Percentiles rank a stretch among this genome's conserved stretches.
phyloP scores from a whole-genome alignment of 2,797 vertebrate genomes.

The Otolemur crassicaudatus region DNA sequence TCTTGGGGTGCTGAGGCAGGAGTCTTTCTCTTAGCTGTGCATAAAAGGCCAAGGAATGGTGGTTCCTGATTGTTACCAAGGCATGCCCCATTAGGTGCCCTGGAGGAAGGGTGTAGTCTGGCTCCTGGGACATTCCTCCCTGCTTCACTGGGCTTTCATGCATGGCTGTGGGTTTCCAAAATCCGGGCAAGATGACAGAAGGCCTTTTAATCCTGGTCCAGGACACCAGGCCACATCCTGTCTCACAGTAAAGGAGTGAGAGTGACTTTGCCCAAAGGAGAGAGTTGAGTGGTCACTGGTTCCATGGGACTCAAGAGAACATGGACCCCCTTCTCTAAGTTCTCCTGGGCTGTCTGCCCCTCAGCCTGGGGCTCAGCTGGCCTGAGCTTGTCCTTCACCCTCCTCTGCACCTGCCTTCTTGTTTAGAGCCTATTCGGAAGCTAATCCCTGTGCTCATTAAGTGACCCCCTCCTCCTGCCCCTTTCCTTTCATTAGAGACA shows the following conservation, averaged over 20 bases:
- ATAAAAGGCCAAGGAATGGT: neutral
- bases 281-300: neutral
- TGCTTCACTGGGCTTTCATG: neutral
- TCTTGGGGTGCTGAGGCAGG: neutral
- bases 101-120: neutral
- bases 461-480: constrained; percentile 25
- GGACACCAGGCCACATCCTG: neutral
- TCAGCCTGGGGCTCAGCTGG: neutral
- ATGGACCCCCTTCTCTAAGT: neutral
- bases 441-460: constrained; percentile 69
- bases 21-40: neutral
- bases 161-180: neutral
- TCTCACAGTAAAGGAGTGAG: neutral
- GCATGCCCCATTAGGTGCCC: rapidly evolving
- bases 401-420: constrained; percentile 63
- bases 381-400: neutral
- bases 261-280: neutral
- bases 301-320: neutral
- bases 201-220: neutral
- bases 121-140: neutral
- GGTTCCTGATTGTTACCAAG: neutral
- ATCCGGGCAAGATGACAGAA: neutral
- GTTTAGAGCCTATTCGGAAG: constrained; percentile 53
- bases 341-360: neutral
- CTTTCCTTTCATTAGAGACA: constrained; percentile 75